Evolutionary conservation across 2,888 invertebrate species (phyloP), one percentile per base, ranked within the genome.

Genomic region (Noctua janthina): DNA sequence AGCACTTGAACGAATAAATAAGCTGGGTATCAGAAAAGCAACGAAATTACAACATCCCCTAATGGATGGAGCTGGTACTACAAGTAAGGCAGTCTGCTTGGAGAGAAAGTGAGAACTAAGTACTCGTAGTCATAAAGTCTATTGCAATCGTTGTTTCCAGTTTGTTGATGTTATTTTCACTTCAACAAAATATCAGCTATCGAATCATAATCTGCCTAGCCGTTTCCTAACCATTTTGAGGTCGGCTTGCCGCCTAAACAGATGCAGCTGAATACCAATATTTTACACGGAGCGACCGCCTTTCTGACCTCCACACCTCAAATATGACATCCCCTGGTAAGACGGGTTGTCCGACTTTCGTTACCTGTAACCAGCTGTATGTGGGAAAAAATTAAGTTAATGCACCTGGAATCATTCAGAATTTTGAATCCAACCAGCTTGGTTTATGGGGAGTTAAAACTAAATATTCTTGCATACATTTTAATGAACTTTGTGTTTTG

Each of bases 31-130:
- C 49, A 43, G 54, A 62, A 70, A 62, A 51, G 62, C 17, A 76
- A 13, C 56, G 7, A 59, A 29, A 76, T 66, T 72, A 72, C 76
- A 69, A 82, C 72, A 82, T 59, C 20, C 23, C 17, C 23, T 82
- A 86, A 78, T 82, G 74, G 77, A 86, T 46, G 20, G 46, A 81
- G 8, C 64, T 69, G 29, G 74, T 77, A 49, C 51, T 29, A 46
- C 17, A 20, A 39, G 20, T 71, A 35, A 49, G 23, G 8, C 35
- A 76, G 64, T 29, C n/a, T 73, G 43, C 13, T n/a, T 43, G n/a
- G 3, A 74, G 76, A 73, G 71, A 82, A 82, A 82, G 82, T 80
- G 20, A 56, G n/a, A 68, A 71, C n/a, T 54, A 54, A 64, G 43
- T 54, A 39, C 20, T 81, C 3, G 13, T 13, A 39, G 13, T 62